phyloP scores from a whole-genome alignment of 2,888 invertebrate species.

The Neoascia interrupta region DNA sequence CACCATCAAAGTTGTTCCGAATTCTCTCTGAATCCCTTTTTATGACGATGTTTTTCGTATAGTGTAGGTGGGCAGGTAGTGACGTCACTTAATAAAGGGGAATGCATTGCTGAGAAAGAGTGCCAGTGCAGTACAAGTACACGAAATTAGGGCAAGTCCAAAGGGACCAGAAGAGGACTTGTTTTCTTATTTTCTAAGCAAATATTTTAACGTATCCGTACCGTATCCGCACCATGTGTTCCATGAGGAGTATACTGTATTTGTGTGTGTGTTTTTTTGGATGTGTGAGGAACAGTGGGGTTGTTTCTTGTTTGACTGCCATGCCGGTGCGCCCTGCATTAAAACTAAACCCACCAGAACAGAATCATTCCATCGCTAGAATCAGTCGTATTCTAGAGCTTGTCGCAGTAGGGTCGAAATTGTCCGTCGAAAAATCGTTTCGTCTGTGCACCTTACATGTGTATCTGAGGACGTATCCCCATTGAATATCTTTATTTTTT shows the following conservation, averaged over 20 bases:
- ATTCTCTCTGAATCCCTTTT: conserved; percentile 40
- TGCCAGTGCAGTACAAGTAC: neutral
- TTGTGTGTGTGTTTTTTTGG: neutral
- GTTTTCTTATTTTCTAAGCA: conserved; percentile 53
- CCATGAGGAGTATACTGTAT: too few relatives aligned
- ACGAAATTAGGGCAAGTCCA: conserved; percentile 67
- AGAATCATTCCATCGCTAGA: conserved; percentile 41
- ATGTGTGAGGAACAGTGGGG: conserved; percentile 29
- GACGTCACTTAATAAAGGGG: conserved; percentile 58
- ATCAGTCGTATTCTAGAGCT: conserved; percentile 67
- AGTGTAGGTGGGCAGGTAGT: too few relatives aligned
- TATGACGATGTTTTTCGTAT: too few relatives aligned
- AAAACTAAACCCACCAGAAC: conserved; percentile 43
- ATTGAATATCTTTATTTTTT: conserved; percentile 12
- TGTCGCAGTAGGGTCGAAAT: conserved; percentile 42
- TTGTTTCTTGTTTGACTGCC: conserved; percentile 37
- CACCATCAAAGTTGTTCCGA: conserved; percentile 32
- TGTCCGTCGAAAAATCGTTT: conserved; percentile 7
- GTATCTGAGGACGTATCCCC: conserved; percentile 32
- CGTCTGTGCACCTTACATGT: conserved; percentile 34
- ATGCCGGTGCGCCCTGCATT: conserved; percentile 61
- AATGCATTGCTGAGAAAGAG: conserved; percentile 1
- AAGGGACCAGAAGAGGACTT: conserved; percentile 37
- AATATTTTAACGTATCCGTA: too few relatives aligned
- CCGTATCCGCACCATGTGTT: too few relatives aligned